Conservation (phyloP, 2,797 vertebrate species). For the Paedocypris micromegethes region DNA sequence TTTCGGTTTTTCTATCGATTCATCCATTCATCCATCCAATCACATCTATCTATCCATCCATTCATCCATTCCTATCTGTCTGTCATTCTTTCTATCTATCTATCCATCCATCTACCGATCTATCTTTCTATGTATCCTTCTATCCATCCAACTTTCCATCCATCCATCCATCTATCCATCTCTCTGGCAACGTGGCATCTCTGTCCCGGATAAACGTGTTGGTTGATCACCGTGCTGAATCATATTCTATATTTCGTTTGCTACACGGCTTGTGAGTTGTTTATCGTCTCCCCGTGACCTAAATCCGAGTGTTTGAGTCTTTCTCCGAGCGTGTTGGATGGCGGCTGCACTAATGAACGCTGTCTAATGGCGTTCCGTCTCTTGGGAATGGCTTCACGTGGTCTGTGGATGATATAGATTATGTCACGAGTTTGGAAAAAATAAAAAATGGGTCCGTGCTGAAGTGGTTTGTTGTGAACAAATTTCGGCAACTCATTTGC, state of each 20-base stretch:
- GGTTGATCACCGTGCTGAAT: constrained; percentile 37
- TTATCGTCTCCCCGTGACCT: constrained; percentile 37
- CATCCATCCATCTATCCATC: too few relatives aligned
- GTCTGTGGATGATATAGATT: constrained; percentile 6
- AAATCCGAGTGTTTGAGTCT: constrained; percentile 29
- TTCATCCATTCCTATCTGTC: too few relatives aligned
- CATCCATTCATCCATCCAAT: too few relatives aligned
- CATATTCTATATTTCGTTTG: constrained; percentile 37
- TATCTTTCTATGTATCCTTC: too few relatives aligned
- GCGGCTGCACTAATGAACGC: constrained; percentile 10
- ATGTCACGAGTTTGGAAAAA: constrained; percentile 5
- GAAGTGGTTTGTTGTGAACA: constrained; percentile 14
- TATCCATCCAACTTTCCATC: too few relatives aligned
- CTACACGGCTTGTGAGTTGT: constrained; percentile 33
- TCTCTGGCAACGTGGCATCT: neutral
- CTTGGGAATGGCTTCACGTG: constrained; percentile 12
- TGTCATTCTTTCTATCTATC: too few relatives aligned
- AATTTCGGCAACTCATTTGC: constrained; percentile 23
- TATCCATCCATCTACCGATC: too few relatives aligned
- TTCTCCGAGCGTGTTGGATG: constrained; percentile 21
- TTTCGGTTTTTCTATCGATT: too few relatives aligned
- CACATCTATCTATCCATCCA: too few relatives aligned
- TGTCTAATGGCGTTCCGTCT: constrained; percentile 10
- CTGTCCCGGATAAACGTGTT: constrained; percentile 15
- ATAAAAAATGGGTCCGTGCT: neutral